phyloP scores from a whole-genome alignment of 2,113 vertebrate genomes.

The Agapornis roseicollis region DNA sequence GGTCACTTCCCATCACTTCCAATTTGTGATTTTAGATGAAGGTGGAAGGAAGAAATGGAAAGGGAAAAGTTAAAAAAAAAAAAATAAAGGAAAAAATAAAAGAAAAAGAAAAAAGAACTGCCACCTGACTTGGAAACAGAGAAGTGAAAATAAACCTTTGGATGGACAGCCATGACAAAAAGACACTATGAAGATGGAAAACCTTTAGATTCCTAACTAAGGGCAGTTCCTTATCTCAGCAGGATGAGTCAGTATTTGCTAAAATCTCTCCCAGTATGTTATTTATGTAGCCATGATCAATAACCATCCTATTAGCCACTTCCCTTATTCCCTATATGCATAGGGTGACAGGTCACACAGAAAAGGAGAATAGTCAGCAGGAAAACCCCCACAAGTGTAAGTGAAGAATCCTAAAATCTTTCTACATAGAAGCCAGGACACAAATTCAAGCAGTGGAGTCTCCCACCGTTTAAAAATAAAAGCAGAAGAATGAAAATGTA shows the following conservation, averaged over 20 bases:
- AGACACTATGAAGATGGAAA: neutral
- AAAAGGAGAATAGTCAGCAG: rapidly evolving
- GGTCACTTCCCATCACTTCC: neutral
- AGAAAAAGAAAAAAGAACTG: neutral
- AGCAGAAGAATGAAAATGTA: neutral
- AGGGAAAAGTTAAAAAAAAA: neutral
- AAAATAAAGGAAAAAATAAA: too few relatives aligned
- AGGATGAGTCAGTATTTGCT: neutral
- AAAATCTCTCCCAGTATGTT: neutral
- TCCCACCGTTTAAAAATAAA: neutral
- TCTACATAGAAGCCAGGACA: neutral
- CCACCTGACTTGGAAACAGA: neutral
- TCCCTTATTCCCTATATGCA: neutral
- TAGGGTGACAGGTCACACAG: neutral
- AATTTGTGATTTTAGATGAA: neutral
- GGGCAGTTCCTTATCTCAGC: neutral
- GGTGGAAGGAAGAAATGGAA: neutral
- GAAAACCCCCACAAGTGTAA: neutral
- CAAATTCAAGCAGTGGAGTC: neutral
- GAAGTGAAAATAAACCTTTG: neutral
- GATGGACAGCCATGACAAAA: neutral
- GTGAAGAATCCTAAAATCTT: neutral
- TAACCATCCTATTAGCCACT: neutral
- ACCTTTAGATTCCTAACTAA: neutral
- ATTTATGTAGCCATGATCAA: neutral